Evolutionary conservation across 2,113 vertebrate species (phyloP).

Genomic region (Pristiophorus japonicus): DNA sequence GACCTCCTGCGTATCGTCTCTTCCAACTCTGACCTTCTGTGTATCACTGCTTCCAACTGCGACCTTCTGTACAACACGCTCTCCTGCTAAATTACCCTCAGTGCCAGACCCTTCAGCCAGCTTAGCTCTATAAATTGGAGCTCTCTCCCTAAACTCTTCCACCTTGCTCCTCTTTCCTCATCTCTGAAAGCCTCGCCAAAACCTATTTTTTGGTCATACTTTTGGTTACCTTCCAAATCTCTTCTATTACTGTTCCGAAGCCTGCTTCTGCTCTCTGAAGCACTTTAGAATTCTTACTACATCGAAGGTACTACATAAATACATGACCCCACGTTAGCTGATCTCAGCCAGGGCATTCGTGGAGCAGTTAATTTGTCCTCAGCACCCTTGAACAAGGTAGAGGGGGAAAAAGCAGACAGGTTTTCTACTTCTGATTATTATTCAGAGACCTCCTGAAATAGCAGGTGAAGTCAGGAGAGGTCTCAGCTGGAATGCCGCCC

Average conservation of each 20-base stretch:
- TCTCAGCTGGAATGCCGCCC: no score
- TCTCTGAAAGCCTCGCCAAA: not conserved
- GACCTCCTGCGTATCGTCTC: no score
- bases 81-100: not conserved
- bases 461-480: no score
- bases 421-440: no score
- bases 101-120: not conserved
- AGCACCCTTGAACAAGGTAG: not conserved
- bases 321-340: not conserved
- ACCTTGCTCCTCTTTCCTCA: not conserved
- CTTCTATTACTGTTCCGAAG: not conserved
- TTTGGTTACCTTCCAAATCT: not conserved
- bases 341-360: not conserved
- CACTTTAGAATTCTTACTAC: not conserved
- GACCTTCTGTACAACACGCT: not conserved
- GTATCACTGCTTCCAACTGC: no score
- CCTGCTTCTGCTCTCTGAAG: not conserved
- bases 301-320: not conserved
- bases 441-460: no score
- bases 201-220: not conserved
- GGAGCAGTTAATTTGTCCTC: not conserved
- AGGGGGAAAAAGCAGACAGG: not conserved
- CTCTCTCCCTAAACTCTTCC: not conserved
- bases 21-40: no score
- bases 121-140: not conserved